Evolutionary conservation across 2,888 invertebrate genomes (phyloP).

Genomic region (Loripinus fragilis): DNA sequence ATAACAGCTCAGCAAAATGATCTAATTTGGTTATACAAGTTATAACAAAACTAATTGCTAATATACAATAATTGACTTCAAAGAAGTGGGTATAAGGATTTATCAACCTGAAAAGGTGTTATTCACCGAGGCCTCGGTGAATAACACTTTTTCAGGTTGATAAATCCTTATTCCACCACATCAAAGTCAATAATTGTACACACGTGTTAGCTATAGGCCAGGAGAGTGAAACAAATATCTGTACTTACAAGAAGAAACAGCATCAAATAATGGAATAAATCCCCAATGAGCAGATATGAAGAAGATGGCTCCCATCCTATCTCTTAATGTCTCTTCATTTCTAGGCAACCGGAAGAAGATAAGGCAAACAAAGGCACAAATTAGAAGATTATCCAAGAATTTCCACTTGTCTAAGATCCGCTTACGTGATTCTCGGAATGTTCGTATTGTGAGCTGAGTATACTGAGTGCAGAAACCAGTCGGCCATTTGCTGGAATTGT

Average conservation of each 20-base stretch:
- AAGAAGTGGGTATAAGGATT: too few relatives aligned
- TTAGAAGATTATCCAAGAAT: slow-evolving; percentile 88
- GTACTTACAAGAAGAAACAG: slow-evolving; percentile 90
- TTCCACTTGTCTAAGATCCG: slow-evolving; percentile 89
- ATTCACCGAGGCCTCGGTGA: too few relatives aligned
- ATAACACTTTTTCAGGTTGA: too few relatives aligned
- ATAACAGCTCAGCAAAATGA: too few relatives aligned
- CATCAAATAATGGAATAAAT: slow-evolving; percentile 91
- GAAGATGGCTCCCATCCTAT: slow-evolving; percentile 92
- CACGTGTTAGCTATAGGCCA: too few relatives aligned
- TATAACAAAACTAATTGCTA: too few relatives aligned
- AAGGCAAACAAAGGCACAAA: slow-evolving; percentile 87
- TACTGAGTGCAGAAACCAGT: slow-evolving; percentile 91
- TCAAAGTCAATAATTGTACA: too few relatives aligned
- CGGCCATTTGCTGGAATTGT: slow-evolving; percentile 85
- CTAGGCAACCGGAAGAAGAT: slow-evolving; percentile 91
- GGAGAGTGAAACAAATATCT: too few relatives aligned
- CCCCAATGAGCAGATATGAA: slow-evolving; percentile 93
- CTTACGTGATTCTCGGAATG: slow-evolving; percentile 86
- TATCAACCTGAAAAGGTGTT: too few relatives aligned
- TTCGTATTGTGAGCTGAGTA: slow-evolving; percentile 88
- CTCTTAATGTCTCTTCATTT: slow-evolving; percentile 89
- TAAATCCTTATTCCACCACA: too few relatives aligned
- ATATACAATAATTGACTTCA: too few relatives aligned
- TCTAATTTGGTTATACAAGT: too few relatives aligned